Conservation (phyloP, 2,888 invertebrate genomes). For the Alloscopus bannaensis region DNA sequence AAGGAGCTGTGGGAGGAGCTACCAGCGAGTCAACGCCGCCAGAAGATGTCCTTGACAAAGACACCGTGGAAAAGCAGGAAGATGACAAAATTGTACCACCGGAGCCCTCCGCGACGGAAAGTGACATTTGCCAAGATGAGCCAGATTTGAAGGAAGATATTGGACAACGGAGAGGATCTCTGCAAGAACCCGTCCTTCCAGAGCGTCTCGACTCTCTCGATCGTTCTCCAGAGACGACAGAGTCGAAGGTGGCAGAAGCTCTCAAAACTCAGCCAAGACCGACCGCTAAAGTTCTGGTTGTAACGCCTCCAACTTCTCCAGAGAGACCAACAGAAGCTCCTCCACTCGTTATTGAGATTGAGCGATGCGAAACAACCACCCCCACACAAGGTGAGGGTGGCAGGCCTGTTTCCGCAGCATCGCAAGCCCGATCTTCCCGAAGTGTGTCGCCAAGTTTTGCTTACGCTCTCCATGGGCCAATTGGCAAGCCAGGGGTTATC, state of each 20-base stretch:
- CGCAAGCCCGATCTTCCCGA: background rate
- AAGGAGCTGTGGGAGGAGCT: background rate
- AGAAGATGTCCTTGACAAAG: background rate
- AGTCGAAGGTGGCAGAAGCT: slow-evolving; percentile 28
- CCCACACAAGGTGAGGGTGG: background rate
- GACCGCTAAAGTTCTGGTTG: slow-evolving; percentile 27
- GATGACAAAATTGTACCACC: background rate
- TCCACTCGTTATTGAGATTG: slow-evolving; percentile 29
- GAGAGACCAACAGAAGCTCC: slow-evolving; percentile 32
- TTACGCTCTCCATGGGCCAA: slow-evolving; percentile 36
- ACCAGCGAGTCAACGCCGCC: background rate
- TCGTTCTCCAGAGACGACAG: slow-evolving; percentile 3
- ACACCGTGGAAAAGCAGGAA: background rate
- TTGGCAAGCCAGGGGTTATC: slow-evolving; percentile 46
- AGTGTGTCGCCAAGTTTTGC: slow-evolving; percentile 32
- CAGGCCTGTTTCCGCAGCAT: background rate
- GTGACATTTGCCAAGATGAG: too few relatives aligned
- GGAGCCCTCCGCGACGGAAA: too few relatives aligned
- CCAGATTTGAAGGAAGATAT: too few relatives aligned
- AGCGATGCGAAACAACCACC: background rate
- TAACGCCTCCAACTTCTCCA: background rate
- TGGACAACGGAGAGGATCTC: too few relatives aligned
- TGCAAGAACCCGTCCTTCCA: too few relatives aligned
- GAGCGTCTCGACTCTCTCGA: too few relatives aligned
- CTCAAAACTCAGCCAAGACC: slow-evolving; percentile 15